These are phyloP conservation scores for Brachylomia viminalis DNA, from an alignment of 2,888 invertebrate genomes.

Conservation along the genomic window DNA sequence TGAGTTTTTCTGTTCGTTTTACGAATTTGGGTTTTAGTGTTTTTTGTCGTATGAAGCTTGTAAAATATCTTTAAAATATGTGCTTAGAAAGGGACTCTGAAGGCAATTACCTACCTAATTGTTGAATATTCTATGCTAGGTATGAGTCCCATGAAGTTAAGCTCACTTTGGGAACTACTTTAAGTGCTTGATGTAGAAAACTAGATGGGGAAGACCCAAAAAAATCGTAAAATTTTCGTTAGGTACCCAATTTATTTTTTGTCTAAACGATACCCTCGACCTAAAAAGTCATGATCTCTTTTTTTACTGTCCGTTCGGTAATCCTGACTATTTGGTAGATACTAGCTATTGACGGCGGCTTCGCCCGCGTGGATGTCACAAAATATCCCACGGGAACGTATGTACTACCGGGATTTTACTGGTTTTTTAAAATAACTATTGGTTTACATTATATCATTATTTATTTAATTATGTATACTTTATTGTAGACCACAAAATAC, in stretches of 20 bases:
- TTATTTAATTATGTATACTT: too few species aligned
- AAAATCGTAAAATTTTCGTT: neutral
- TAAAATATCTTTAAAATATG: neutral
- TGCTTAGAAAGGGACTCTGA: neutral
- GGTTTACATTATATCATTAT: too few species aligned
- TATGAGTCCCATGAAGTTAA: neutral
- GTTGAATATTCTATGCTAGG: neutral
- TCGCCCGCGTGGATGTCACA: too few species aligned
- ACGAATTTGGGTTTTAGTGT: neutral
- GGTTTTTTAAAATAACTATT: too few species aligned
- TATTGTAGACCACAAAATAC: too few species aligned
- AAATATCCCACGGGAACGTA: too few species aligned
- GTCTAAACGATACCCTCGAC: neutral
- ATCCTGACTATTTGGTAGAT: neutral
- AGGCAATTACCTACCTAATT: neutral
- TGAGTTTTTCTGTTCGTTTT: conserved; percentile 1
- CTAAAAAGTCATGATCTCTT: neutral
- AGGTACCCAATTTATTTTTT: neutral
- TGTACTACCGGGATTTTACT: too few species aligned
- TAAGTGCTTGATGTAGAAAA: neutral
- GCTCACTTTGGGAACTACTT: neutral
- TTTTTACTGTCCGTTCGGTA: neutral
- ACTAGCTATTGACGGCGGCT: too few species aligned
- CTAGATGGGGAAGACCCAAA: neutral
- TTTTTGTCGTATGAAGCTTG: neutral